Evolutionary conservation across 2,113 vertebrate species (phyloP), one percentile per base, ranked within the genome.

Genomic region (Phyllopteryx taeniolatus): DNA sequence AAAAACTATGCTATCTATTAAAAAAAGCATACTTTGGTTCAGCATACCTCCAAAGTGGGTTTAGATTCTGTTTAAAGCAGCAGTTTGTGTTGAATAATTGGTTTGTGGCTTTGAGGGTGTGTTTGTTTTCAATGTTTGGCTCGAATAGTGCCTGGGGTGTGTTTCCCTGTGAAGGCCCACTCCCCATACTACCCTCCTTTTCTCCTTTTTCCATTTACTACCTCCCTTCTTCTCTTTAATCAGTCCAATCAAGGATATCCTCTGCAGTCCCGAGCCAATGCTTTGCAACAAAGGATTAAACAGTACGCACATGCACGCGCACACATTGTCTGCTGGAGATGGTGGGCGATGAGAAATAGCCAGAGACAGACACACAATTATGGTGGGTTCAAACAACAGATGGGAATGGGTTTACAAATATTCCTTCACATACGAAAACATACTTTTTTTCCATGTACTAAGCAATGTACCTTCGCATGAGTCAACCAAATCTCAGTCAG

Each of bases 71-170:
- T 86, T 81, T 83, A 85, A 84, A 83, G 85, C 81, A 71, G 73
- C 47, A 72, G 83, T 86, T 85, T 31, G 67, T 14, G 10, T 65
- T 83, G 86, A 91, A 87, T 92, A 90, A 92, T 92, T 91, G 89
- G 82, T 89, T 81, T 83, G 85, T 65, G 72, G 79, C 84, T 73
- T 75, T 78, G 79, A 84, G 85, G 73, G 71, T 43, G 79, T 72
- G 76, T 80, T 75, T 81, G 78, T 86, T 86, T 27, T 78, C 83
- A 85, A 80, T 78, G 86, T 83, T 79, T 78, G 81, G 81, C 88
- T 87, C 62, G 81, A 91, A 86, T 68, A 46, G 83, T 8, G 78
- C 87, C 88, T 81, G 73, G 80, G 86, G 91, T 87, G 80, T 88
- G 83, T 89, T 91, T 88, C 88, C 86, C 84, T 89, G 84, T 62